These are phyloP conservation scores for Phodopus roborovskii DNA, from an alignment of 2,113 vertebrate genomes.

Conservation along the genomic window DNA sequence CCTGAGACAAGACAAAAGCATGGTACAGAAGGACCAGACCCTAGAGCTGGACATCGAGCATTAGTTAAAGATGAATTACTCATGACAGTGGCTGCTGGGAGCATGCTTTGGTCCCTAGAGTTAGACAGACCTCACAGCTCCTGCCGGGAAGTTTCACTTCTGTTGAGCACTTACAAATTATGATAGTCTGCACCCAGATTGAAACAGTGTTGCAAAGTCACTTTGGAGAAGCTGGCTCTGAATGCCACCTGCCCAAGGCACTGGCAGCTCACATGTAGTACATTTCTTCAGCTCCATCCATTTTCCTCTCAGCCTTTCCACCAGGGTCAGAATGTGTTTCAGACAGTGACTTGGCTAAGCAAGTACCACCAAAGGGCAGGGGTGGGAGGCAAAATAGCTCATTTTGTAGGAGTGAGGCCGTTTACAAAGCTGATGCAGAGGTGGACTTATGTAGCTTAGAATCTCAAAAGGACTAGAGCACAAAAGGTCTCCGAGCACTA, in stretches of 20 bases:
- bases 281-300: neutral
- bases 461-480: neutral
- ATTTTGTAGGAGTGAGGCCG: fast-evolving
- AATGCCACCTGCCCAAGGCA: neutral
- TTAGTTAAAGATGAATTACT: neutral
- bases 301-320: neutral
- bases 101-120: neutral
- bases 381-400: too few relatives aligned
- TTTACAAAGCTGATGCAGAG: neutral
- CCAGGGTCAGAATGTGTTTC: neutral
- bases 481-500: neutral
- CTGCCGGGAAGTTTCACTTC: neutral
- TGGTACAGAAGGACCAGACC: fast-evolving
- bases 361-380: too few relatives aligned
- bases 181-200: neutral
- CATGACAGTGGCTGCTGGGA: neutral
- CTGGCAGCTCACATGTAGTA: neutral
- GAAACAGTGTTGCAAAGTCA: neutral
- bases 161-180: neutral
- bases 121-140: neutral
- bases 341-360: neutral
- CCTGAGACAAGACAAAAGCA: neutral
- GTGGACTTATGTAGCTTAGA: neutral
- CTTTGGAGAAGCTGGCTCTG: neutral
- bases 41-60: neutral